phyloP scores from a whole-genome alignment of 2,113 vertebrate species.

The Lophotis ruficrista region DNA sequence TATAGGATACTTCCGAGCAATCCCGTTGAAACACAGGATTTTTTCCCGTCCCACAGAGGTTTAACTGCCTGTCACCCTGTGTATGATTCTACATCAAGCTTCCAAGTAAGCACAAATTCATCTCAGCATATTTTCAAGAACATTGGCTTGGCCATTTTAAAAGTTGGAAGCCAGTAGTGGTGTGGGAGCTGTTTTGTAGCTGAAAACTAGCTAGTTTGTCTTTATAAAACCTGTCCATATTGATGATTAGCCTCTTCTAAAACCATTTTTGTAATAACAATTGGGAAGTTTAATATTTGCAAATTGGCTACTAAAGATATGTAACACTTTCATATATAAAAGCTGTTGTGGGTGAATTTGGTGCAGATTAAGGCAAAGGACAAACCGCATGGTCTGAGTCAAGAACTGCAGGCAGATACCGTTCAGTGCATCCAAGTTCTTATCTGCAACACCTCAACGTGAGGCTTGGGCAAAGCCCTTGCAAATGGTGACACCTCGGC shows the following conservation, averaged over 20 bases:
- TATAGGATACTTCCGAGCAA: neutral
- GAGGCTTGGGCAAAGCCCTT: neutral
- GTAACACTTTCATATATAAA: neutral
- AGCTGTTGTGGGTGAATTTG: neutral
- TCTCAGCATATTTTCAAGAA: neutral
- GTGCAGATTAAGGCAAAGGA: neutral
- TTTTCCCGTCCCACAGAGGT: neutral
- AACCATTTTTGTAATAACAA: neutral
- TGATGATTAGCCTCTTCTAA: neutral
- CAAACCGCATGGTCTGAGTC: neutral
- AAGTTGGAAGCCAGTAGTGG: neutral
- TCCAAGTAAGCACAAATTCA: neutral
- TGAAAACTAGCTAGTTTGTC: neutral
- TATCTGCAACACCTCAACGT: neutral
- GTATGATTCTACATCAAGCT: neutral
- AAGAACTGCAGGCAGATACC: neutral
- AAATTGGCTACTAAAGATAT: neutral
- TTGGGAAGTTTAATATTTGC: neutral
- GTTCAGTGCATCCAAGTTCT: neutral
- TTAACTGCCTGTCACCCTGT: neutral
- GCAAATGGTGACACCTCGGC: neutral
- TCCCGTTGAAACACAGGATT: conserved; percentile 14
- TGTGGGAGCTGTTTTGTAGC: neutral
- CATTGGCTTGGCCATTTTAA: neutral
- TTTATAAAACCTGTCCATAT: neutral